Conservation (phyloP, 2,888 invertebrate genomes). For the Stegana nigrithorax region DNA sequence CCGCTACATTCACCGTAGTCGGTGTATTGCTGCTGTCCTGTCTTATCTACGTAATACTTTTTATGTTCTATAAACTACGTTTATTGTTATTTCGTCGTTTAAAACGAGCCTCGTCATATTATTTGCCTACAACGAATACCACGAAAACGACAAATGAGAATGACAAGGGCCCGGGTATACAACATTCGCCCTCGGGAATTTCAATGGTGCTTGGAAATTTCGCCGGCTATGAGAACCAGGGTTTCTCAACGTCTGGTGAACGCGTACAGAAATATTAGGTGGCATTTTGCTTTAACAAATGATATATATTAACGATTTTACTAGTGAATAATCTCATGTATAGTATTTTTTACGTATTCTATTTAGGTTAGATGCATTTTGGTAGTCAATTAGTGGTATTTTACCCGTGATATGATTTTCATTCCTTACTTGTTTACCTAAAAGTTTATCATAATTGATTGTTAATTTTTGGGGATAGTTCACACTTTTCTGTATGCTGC, state of each 20-base stretch:
- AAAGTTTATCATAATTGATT: slow-evolving; percentile 30
- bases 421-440: too few relatives aligned
- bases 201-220: slow-evolving; percentile 67
- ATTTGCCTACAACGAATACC: slow-evolving; percentile 52
- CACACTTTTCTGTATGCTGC: too few relatives aligned
- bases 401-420: slow-evolving; percentile 47
- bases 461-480: background rate
- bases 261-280: slow-evolving; percentile 31
- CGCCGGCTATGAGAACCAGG: slow-evolving; percentile 61
- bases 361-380: too few relatives aligned
- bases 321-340: background rate
- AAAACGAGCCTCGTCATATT: slow-evolving; percentile 46
- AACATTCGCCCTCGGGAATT: slow-evolving; percentile 62
- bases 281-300: background rate
- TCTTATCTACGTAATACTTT: slow-evolving; percentile 60
- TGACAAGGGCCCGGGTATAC: slow-evolving; percentile 46
- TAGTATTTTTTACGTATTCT: slow-evolving; percentile 10
- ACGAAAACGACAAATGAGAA: slow-evolving; percentile 22
- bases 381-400: slow-evolving; percentile 39
- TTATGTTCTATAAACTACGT: slow-evolving; percentile 63
- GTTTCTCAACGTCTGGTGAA: slow-evolving; percentile 46
- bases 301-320: background rate
- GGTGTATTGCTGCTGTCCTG: slow-evolving; percentile 61
- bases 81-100: slow-evolving; percentile 54
- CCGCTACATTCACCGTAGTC: slow-evolving; percentile 52